Evolutionary conservation across 1,140 invertebrate species (phyloP).

Genomic region (Sinonovacula constricta): DNA sequence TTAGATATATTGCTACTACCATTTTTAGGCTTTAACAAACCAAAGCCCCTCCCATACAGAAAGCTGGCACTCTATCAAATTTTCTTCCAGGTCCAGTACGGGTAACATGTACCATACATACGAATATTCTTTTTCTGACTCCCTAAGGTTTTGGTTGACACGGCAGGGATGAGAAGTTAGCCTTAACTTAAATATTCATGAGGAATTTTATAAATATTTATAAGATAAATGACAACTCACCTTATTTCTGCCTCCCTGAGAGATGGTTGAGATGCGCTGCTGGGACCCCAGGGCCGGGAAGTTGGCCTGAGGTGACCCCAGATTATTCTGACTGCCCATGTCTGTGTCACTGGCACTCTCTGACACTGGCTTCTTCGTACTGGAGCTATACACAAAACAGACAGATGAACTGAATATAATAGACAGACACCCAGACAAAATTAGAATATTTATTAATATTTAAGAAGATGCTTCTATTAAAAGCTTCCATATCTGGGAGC

Average conservation of each 20-base stretch:
- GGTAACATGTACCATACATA: too few relatives aligned
- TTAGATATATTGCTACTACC: too few relatives aligned
- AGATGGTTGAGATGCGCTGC: slow-evolving; percentile 40
- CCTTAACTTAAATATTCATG: not conserved
- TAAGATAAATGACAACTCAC: not conserved
- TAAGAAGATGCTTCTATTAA: too few relatives aligned
- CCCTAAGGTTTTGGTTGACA: not conserved
- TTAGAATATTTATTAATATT: too few relatives aligned
- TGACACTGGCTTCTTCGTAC: slow-evolving; percentile 20
- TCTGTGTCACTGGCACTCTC: slow-evolving; percentile 4
- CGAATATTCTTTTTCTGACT: too few relatives aligned
- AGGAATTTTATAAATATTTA: slow-evolving; percentile 1
- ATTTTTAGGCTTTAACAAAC: not conserved
- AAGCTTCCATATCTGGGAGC: too few relatives aligned
- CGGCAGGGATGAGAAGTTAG: not conserved
- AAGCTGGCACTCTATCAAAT: not conserved
- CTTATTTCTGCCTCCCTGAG: slow-evolving; percentile 42
- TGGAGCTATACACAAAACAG: too few relatives aligned
- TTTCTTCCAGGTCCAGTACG: not conserved
- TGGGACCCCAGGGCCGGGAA: slow-evolving; percentile 60
- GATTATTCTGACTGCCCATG: not conserved
- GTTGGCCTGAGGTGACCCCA: not conserved
- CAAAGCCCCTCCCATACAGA: not conserved
- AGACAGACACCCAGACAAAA: too few relatives aligned
- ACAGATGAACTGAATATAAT: too few relatives aligned